These are phyloP conservation scores for Euglossa dilemma DNA, from an alignment of 1,140 invertebrate genomes.

Conservation along the genomic window DNA sequence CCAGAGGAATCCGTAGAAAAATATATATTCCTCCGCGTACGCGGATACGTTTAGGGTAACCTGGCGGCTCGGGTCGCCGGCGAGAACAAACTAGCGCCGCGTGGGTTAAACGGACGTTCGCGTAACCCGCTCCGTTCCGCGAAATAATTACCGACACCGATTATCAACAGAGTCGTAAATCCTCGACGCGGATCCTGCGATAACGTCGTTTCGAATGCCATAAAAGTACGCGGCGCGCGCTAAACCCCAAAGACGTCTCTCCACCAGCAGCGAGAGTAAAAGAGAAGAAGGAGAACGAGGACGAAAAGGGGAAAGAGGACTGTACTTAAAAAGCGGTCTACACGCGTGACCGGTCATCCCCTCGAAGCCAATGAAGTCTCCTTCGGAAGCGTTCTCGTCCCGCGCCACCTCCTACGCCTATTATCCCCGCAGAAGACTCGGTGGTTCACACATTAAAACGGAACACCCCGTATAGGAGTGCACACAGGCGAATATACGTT, in stretches of 20 bases:
- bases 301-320: too few relatives aligned
- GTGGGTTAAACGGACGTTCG: too few relatives aligned
- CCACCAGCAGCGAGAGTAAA: too few relatives aligned
- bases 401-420: constrained; percentile 11
- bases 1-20: too few relatives aligned
- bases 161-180: background rate
- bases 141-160: background rate
- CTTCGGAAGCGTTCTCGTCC: constrained; percentile 35
- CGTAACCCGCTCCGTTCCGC: background rate
- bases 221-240: background rate
- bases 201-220: background rate
- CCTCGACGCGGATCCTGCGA: background rate
- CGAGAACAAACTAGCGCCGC: too few relatives aligned
- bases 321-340: constrained; percentile 30
- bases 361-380: constrained; percentile 48
- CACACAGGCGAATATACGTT: constrained; percentile 57
- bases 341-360: constrained; percentile 43
- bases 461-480: constrained; percentile 52
- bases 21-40: too few relatives aligned
- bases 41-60: too few relatives aligned
- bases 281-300: background rate
- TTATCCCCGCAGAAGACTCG: constrained; percentile 30
- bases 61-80: too few relatives aligned
- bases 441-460: constrained; percentile 40
- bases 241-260: background rate